These are phyloP conservation scores for Mixornis gularis DNA, from an alignment of 2,113 vertebrate species.

Conservation along the genomic window DNA sequence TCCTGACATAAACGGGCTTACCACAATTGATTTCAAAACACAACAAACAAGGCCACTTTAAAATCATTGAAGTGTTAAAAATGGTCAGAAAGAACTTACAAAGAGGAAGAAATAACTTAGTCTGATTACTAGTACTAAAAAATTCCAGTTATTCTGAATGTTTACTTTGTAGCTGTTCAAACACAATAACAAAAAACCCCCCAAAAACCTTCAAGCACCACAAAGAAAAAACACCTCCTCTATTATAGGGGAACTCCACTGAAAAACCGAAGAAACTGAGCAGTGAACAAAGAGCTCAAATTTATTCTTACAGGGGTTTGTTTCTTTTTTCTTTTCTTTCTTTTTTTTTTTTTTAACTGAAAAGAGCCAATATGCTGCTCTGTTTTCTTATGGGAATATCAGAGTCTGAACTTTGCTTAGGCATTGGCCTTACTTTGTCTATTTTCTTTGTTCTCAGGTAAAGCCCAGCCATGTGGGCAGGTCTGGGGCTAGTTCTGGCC, in stretches of 20 bases:
- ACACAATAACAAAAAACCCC: neutral
- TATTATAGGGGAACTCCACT: neutral
- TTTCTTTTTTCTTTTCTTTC: no score
- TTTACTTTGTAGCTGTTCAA: neutral
- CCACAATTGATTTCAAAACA: neutral
- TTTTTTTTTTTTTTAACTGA: neutral
- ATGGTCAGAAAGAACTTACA: neutral
- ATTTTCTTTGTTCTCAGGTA: conserved; percentile 54
- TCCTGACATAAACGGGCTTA: neutral
- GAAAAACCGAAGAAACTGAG: neutral
- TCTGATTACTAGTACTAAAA: neutral
- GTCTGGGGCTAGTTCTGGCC: conserved; percentile 82
- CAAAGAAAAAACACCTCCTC: neutral
- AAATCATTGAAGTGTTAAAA: neutral
- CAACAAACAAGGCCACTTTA: neutral
- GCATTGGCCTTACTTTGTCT: neutral
- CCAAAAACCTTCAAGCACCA: neutral
- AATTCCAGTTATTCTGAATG: neutral
- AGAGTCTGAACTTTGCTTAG: neutral
- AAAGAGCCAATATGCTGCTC: neutral
- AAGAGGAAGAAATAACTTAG: neutral
- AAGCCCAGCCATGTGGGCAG: conserved; percentile 80
- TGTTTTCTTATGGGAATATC: neutral
- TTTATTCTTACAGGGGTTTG: neutral
- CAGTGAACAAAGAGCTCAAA: neutral